Evolutionary conservation across 2,797 vertebrate genomes (phyloP), one percentile per base, ranked within the genome.

Genomic region (Bradypodion ventrale): DNA sequence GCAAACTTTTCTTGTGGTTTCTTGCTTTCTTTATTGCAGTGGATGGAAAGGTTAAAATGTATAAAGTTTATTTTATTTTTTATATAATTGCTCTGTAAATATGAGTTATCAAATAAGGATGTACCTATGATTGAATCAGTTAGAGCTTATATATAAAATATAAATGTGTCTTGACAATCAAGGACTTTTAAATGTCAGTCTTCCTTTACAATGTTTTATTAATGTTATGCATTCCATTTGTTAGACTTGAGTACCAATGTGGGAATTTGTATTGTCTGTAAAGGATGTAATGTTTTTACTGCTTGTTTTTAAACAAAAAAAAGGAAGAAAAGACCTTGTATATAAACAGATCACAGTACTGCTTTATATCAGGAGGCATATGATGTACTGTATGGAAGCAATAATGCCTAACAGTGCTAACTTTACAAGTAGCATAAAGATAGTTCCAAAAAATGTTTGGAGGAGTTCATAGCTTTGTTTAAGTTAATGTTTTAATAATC

Each of bases 271-370:
- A 95, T 95, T 95, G 97, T 96, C 96, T 98, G 97, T 97, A 98
- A 97, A 98, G 94, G 98, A 98, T 94, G 92, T 97, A 97, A 96
- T 97, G 97, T 96, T 97, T 97, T 97, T 97, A 96, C 94, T 95
- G 95, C 94, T 94, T 95, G 95, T 96, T 96, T 95, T 87, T 95
- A 95, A 81, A 81, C 52, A 40, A 95, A 92, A 92, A 92, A 93
- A 66, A 40, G 56, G 75, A 84, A 90, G 89, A 85, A 85, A 92
- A 88, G 90, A 90, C 85, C 91, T 93, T 96, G 96, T 96, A 35
- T 94, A 94, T 1, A 89, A 93, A 95, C 93, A 93, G 92, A 94
- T 95, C 84, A 90, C 94, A 95, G 94, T 93, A 94, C 95, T 75
- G 91, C 95, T 96, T 94, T 93, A 92, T 95, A 95, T 95, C 95